Evolutionary conservation across 2,888 invertebrate genomes (phyloP), one percentile per base, ranked within the genome.

Genomic region (Dusona sp.): DNA sequence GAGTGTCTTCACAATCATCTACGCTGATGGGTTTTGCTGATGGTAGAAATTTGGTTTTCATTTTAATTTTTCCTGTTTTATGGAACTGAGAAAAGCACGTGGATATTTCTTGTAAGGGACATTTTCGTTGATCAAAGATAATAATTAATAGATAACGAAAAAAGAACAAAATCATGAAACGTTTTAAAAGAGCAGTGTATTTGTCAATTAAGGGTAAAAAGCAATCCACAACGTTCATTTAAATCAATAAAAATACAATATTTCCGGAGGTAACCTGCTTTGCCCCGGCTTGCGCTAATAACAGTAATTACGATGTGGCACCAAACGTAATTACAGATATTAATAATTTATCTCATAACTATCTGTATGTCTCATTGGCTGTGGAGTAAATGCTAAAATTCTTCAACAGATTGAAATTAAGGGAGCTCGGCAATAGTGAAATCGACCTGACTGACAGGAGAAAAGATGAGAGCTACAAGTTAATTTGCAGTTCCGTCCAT

Each of bases 401-500:
- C 22, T n/a, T 51, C 19, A 33, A 73, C 72, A 83, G 83, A 19
- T 22, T 65, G n/a, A n/a, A n/a, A n/a, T 73, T 80, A 45, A 22
- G 36, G 2, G 33, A 64, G 65, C 42, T 80, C 42, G 33, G 65
- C 36, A 45, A n/a, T 19, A 13, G 51, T 16, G 19, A 45, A 19
- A 51, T 33, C 9, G 33, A 29, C 4, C 13, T 13, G 11, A 11
- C 25, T 3, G 13, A 45, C 19, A 61, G 22, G 13, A 48, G 8
- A 3, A 45, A 33, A 33, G 72, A 85, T 19, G 11, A 42, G 2
- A 67, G 42, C 36, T 57, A 77, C 25, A 19, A 77, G 45, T 67
- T 36, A 42, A 77, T 85, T 45, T 25, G 72, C 65, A 65, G 78
- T 67, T 85, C 80, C 65, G 36, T 85, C 8, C 38, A 72, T 64